Percentiles rank a stretch among this genome's conserved stretches.
phyloP scores from a whole-genome alignment of 2,113 vertebrate genomes.

The Cyphotilapia sp. region DNA sequence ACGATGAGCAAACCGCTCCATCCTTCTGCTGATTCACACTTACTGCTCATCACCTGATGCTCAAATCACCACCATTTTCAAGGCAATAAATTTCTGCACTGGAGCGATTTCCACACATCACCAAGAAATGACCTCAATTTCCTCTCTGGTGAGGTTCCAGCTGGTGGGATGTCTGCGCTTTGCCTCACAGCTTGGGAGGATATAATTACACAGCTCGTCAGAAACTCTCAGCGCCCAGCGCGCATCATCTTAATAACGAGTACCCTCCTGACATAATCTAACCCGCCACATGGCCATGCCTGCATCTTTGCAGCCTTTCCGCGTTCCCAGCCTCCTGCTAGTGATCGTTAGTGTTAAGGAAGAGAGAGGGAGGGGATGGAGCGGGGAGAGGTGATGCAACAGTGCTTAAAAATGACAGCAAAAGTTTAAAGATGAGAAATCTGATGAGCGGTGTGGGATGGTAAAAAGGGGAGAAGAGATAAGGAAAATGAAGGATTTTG shows the following conservation, averaged over 20 bases:
- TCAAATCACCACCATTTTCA: background rate
- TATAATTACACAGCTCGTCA: slow-evolving; percentile 6
- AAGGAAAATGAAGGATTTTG: background rate
- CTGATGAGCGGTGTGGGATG: background rate
- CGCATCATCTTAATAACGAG: slow-evolving; percentile 22
- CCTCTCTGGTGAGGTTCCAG: background rate
- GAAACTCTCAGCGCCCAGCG: background rate
- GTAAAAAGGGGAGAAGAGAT: background rate
- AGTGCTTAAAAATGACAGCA: background rate
- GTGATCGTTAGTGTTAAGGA: slow-evolving; percentile 1
- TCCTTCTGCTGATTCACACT: slow-evolving; percentile 8
- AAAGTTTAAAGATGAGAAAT: background rate
- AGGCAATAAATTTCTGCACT: background rate
- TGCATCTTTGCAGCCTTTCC: slow-evolving; percentile 4
- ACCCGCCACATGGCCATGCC: slow-evolving; percentile 15
- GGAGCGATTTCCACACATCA: background rate
- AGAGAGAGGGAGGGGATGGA: background rate
- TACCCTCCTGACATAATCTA: slow-evolving; percentile 26
- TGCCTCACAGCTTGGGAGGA: background rate
- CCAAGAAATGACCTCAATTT: background rate
- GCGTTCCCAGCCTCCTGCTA: background rate
- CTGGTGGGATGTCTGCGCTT: background rate
- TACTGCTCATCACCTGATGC: background rate
- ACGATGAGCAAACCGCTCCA: background rate
- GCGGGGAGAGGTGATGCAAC: slow-evolving; percentile 8